Base-by-base conservation (phyloP, 1,140 invertebrate species). In the Psix sp. region DNA sequence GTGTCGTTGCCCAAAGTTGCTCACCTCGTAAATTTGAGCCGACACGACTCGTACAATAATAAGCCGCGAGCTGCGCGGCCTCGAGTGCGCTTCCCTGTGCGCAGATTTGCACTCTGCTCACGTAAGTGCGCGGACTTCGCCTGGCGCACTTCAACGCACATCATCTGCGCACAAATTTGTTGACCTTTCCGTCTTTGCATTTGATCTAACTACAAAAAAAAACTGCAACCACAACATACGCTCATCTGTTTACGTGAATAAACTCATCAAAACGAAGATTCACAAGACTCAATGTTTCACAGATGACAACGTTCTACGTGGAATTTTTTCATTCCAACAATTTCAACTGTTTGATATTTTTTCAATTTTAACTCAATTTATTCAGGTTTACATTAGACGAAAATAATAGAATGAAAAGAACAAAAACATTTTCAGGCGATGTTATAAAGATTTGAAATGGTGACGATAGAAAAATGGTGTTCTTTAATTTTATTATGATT, bases 121-220 rank as follows among this genome's bases (percentile, higher is more conserved):
- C 66, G 66, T 60, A 54, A 17, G 3, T 7, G 9, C 29, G n/a
- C 29, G 46, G 24, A 68, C 52, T 45, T 51, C 45, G 63, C 54
- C 7, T 40, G 49, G 10, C 36, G 39, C 49, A 46, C 39, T 42
- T 29, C 33, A 17, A 56, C 26, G 36, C 33, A 10, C 26, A 62
- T 46, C 15, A 54, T 70, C 42, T 56, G 48, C 66, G 66, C 66
- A 70, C 56, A 60, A 70, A 62, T 62, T 62, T 70, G 57, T 56
- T 70, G 66, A 62, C 66, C 66, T 70, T 70, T 70, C 56, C 13
- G 10, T 11, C 13, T 35, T 56, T 62, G 42, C 48, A 42, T 70
- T 70, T 62, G 49, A 62, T 70, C 56, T 56, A 70, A 56, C 66
- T 40, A 36, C 52, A 52, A 56, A 52, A 62, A 45, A 42, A 52